phyloP scores from a whole-genome alignment of 2,113 vertebrate species.

The Jacana jacana region DNA sequence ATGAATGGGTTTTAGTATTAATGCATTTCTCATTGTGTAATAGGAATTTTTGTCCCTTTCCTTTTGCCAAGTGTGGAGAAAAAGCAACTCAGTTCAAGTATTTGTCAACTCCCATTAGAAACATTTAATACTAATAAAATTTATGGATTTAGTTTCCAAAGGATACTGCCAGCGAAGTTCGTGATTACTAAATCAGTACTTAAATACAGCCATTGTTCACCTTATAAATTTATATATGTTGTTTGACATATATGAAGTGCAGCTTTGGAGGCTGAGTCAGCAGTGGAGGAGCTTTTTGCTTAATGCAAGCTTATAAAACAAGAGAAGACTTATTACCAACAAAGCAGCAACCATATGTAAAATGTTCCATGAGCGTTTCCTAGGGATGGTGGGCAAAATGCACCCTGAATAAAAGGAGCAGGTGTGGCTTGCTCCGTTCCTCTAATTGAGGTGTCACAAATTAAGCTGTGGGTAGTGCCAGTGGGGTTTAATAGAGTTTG shows the following conservation, averaged over 20 bases:
- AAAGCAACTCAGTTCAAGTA: constrained; percentile 88
- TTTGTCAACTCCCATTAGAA: constrained; percentile 99
- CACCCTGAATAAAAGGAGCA: not conserved
- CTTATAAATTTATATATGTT: constrained; percentile 80
- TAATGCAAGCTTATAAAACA: constrained; percentile 60
- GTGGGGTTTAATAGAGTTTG: not conserved
- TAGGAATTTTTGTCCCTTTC: constrained; percentile 77
- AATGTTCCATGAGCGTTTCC: not conserved
- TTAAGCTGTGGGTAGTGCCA: not conserved
- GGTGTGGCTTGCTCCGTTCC: not conserved
- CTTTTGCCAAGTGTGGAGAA: constrained; percentile 86
- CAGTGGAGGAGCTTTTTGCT: constrained; percentile 15
- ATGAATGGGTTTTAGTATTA: constrained; percentile 85
- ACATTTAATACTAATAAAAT: constrained; percentile 95
- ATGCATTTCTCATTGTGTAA: constrained; percentile 82
- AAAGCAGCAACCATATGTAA: constrained; percentile 9
- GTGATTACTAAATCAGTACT: constrained; percentile 81
- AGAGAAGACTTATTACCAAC: constrained; percentile 39
- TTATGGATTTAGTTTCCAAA: constrained; percentile 91
- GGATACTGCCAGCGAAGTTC: constrained; percentile 86
- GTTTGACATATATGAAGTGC: constrained; percentile 69
- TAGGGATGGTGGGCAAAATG: not conserved
- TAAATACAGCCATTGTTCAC: constrained; percentile 88
- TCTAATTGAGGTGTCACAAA: not conserved
- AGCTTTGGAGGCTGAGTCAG: constrained; percentile 68